These are phyloP conservation scores for Psophia crepitans DNA, from an alignment of 2,113 vertebrate species.

Conservation along the genomic window DNA sequence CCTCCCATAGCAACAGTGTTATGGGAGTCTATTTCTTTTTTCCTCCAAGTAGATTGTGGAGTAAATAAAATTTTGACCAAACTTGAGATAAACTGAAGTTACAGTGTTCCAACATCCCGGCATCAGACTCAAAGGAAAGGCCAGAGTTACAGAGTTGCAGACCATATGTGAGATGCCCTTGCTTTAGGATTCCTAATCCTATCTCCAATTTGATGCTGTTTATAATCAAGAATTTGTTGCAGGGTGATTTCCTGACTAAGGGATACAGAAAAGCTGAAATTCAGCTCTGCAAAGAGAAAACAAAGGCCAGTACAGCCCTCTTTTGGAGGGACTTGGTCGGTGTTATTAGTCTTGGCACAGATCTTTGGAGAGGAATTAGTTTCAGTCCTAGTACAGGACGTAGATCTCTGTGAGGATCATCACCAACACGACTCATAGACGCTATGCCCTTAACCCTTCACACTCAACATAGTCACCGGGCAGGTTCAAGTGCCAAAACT, in stretches of 20 bases:
- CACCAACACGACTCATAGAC: not conserved
- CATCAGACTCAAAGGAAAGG: not conserved
- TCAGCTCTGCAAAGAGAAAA: not conserved
- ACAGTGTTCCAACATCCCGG: not conserved
- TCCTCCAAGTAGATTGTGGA: not conserved
- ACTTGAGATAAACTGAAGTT: not conserved
- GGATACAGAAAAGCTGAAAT: not conserved
- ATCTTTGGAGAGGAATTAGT: not conserved
- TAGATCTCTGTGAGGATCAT: not conserved
- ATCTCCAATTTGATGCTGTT: not conserved
- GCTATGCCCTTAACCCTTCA: not conserved
- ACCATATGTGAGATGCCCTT: not conserved
- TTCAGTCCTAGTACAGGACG: not conserved
- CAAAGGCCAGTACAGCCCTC: constrained; percentile 27
- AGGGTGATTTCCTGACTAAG: not conserved
- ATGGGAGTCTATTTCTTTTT: not conserved
- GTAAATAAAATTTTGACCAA: not conserved
- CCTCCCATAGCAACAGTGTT: not conserved
- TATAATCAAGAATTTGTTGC: not conserved
- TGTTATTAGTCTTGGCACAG: not conserved
- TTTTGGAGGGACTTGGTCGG: not conserved
- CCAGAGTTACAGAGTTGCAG: not conserved
- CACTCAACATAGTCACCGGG: not conserved
- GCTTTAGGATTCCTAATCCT: not conserved
- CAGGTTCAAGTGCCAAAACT: not conserved